Base-by-base conservation (phyloP, 2,797 vertebrate genomes). In the Hylomyscus alleni region DNA sequence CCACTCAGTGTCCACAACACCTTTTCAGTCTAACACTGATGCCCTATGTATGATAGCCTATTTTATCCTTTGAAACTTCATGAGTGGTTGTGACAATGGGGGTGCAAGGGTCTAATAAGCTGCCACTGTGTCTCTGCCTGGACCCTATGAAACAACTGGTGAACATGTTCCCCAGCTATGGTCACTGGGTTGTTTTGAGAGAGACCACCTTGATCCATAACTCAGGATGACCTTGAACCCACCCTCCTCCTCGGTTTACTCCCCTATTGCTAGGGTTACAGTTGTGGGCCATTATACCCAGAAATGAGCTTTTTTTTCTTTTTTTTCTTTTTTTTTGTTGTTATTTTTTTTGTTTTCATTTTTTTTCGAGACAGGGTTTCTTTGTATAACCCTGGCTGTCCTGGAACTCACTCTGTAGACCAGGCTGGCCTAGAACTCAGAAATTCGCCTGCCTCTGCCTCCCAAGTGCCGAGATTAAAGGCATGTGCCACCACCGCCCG, bases 21-120 rank as follows among this genome's bases (percentile, higher is more conserved):
- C 40, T 62, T 47, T 86, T 58, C 2, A 80, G 10, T 22, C 50
- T 87, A 93, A 31, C 72, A 76, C 31, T 88, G 17, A 92, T 76
- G 62, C 4, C 15, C 47, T 62, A 12, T 19, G 60, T 56, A 12
- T 19, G 60, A 37, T 40, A 89, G n/a, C n/a, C 13, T 65, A 73
- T 60, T 60, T 54, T 87, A 47, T 11, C 44, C 40, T 94, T 90
- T 34, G 62, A 83, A 73, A 94, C 76, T 65, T 52, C 37, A 87
- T 75, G 72, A 65, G 29, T 6, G 26, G 22, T 69, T 69, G 19
- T 85, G 34, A 34, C 34, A 94, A 87, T 9, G 82, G 50, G 22
- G 50, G 14, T 44, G 34, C 12, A 86, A 54, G 82, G 56, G 81
- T 69, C 13, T 44, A 22, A 22, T 52, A 60, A 44, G 34, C 14